Evolutionary conservation across 2,113 vertebrate genomes (phyloP).

Genomic region (Dromiciops gliroides): DNA sequence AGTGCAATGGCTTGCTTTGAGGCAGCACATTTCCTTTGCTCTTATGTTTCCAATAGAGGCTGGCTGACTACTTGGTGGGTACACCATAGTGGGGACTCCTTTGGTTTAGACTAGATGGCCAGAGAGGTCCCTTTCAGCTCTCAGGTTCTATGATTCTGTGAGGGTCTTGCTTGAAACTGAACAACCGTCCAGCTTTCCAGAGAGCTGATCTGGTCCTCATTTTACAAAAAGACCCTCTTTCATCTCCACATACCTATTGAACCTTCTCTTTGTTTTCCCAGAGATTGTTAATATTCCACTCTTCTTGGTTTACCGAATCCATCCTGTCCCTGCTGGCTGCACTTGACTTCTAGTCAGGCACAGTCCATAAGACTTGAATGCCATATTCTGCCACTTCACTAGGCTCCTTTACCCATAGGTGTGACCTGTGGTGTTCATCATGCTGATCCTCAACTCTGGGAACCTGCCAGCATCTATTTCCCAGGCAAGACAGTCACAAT

Average conservation of each 20-base stretch:
- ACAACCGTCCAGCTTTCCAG: neutral
- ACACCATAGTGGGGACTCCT: neutral
- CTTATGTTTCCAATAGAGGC: neutral
- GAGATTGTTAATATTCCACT: neutral
- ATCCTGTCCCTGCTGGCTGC: neutral
- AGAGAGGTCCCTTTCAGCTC: neutral
- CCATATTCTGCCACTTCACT: neutral
- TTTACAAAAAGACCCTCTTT: neutral
- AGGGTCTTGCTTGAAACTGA: neutral
- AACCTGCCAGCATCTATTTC: neutral
- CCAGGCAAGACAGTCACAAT: neutral
- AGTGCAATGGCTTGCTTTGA: neutral
- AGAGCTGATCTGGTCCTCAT: neutral
- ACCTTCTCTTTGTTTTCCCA: neutral
- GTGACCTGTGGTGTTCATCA: neutral
- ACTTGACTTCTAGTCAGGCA: neutral
- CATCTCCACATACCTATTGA: neutral
- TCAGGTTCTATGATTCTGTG: neutral
- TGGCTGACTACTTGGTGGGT: neutral
- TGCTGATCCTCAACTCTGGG: neutral
- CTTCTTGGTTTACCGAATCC: neutral
- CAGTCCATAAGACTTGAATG: neutral
- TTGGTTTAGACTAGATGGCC: neutral
- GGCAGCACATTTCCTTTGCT: neutral
- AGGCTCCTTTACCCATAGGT: neutral